Conservation (phyloP, 2,113 vertebrate genomes). For the Calyptommatus sinebrachiatus region DNA sequence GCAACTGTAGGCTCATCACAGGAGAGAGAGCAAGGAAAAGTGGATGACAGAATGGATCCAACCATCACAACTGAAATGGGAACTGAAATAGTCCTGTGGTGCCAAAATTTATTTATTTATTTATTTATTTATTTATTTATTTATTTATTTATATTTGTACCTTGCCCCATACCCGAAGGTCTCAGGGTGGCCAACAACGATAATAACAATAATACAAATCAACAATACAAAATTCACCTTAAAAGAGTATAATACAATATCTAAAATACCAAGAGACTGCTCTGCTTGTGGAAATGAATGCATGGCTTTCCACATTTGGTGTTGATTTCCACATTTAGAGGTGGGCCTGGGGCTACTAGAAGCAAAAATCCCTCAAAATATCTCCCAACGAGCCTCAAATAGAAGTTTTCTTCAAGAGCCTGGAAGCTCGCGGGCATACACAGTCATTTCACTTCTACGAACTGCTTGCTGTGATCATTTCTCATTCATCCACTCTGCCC, state of each 20-base stretch:
- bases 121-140: no score
- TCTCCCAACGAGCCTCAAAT: not conserved
- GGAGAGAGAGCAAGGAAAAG: not conserved
- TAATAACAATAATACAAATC: no score
- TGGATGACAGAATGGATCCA: not conserved
- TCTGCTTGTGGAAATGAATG: no score
- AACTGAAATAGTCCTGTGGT: not conserved
- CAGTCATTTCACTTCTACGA: no score
- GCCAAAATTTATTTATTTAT: no score
- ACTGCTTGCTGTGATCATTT: not conserved
- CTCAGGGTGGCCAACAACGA: no score
- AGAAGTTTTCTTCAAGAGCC: not conserved
- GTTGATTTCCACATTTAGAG: not conserved
- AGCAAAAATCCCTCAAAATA: not conserved
- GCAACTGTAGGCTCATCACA: not conserved
- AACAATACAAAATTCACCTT: no score
- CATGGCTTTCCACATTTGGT: not conserved
- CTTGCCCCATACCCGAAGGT: no score
- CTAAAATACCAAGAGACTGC: not conserved
- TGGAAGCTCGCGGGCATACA: not conserved
- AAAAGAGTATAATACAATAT: no score
- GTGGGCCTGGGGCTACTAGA: not conserved
- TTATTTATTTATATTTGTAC: no score
- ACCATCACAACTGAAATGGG: not conserved
- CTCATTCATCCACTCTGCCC: constrained; percentile 10